Evolutionary conservation across 2,113 vertebrate species (phyloP), one percentile per base, ranked within the genome.

Genomic region (Argyrosomus japonicus): DNA sequence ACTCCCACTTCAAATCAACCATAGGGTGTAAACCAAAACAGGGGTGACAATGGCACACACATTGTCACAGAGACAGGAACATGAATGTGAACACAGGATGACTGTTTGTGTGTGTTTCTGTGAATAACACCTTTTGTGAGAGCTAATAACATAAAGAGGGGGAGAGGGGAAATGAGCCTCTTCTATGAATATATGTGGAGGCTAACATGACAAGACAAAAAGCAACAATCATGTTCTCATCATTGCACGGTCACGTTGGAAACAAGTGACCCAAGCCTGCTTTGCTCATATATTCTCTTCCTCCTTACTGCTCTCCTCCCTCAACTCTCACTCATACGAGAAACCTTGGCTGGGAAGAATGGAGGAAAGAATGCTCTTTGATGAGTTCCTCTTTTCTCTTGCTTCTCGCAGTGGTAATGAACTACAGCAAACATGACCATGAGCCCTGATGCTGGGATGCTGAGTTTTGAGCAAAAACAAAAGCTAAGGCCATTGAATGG

Each of bases 131-230:
- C 75, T 84, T 67, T 70, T 60, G 56, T 48, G 43, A 78, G 70
- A 79, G 71, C 58, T 80, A 68, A 80, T 65, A 70, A 71, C 48
- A 82, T 68, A 54, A 72, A 51, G 32, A 78, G 10, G 29, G 50
- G 54, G 57, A 63, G 40, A 61, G 40, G 54, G 47, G 17, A 73
- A 84, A 90, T 91, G 71, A 90, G 79, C 82, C 48, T 47, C 53
- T 15, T 87, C 81, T 88, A 89, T 86, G 85, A 86, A 92, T 84
- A 91, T 54, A 68, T 27, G 65, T 71, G 77, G 56, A 27, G 62
- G 25, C 9, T 10, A 82, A 83, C 78, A 74, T 64, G 78, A 68
- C 51, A 75, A 78, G 50, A 83, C 61, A 51, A 62, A 57, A 75
- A 88, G 63, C 60, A 15, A 45, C 68, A 69, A 64, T 89, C 82